Evolutionary conservation across 2,797 vertebrate genomes (phyloP).

Genomic region (Huso huso): DNA sequence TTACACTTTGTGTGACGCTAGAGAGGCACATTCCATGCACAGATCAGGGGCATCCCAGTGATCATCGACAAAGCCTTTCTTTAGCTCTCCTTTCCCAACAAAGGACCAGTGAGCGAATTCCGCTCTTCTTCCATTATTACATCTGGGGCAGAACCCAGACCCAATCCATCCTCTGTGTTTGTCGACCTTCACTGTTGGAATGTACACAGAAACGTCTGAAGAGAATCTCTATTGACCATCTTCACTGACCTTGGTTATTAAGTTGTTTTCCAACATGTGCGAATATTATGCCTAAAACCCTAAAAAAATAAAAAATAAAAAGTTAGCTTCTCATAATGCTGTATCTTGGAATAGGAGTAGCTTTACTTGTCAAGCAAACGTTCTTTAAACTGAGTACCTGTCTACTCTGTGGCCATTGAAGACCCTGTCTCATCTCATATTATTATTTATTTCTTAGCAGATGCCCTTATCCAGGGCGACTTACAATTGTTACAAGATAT

Average conservation of each 20-base stretch:
- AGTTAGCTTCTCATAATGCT: too few species aligned
- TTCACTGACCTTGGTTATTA: not conserved
- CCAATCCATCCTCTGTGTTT: conserved; percentile 29
- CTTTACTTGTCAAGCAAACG: too few species aligned
- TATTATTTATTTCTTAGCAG: too few species aligned
- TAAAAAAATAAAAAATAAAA: too few species aligned
- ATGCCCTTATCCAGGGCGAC: too few species aligned
- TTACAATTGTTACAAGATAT: too few species aligned
- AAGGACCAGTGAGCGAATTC: conserved; percentile 36
- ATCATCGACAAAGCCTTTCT: conserved; percentile 51
- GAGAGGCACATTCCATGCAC: conserved; percentile 44
- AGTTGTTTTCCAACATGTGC: conserved; percentile 6
- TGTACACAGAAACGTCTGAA: conserved; percentile 1
- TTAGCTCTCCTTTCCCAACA: conserved; percentile 36
- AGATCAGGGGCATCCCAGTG: conserved; percentile 46
- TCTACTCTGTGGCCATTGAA: too few species aligned
- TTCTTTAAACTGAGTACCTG: too few species aligned
- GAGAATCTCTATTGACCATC: not conserved
- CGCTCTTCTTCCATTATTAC: conserved; percentile 20
- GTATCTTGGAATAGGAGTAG: too few species aligned
- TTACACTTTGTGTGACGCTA: conserved; percentile 26
- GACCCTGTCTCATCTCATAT: too few species aligned
- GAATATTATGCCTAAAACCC: too few species aligned
- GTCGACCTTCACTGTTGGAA: conserved; percentile 29
- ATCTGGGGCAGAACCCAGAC: conserved; percentile 23